These are phyloP conservation scores for Druon quercuslanigerum DNA, from an alignment of 1,140 invertebrate genomes.

Conservation along the genomic window DNA sequence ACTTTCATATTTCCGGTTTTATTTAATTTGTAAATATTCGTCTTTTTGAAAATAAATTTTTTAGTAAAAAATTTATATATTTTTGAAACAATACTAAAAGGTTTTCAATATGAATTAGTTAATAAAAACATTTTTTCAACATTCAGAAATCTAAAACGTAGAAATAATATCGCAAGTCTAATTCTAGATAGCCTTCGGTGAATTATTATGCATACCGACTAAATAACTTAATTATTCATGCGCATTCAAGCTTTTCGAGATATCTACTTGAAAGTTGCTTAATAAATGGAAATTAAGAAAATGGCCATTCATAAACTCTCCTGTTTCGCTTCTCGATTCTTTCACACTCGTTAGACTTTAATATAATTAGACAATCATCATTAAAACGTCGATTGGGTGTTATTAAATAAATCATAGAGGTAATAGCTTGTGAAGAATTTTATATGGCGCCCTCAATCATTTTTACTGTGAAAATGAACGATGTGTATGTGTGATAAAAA, in stretches of 20 bases:
- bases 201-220: not conserved
- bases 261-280: not conserved
- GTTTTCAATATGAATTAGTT: too few relatives aligned
- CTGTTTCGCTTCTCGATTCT: conserved; percentile 21
- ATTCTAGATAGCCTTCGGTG: not conserved
- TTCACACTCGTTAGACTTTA: conserved; percentile 10
- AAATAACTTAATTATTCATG: conserved; percentile 12
- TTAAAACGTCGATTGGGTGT: not conserved
- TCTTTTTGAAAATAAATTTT: too few relatives aligned
- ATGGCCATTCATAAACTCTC: not conserved
- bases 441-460: not conserved
- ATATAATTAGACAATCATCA: conserved; percentile 13
- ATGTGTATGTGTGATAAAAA: not conserved
- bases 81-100: too few relatives aligned
- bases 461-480: not conserved
- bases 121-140: too few relatives aligned
- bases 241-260: conserved; percentile 11
- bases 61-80: too few relatives aligned
- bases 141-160: not conserved
- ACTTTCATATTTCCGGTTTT: too few relatives aligned
- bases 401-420: conserved; percentile 12
- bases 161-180: not conserved
- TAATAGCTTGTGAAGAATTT: not conserved
- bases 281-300: not conserved
- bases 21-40: too few relatives aligned